A percentile compares a stretch with the other conserved stretches of the same genome.
Conservation (phyloP, 2,888 invertebrate genomes). For the Mythimna ferrago region DNA sequence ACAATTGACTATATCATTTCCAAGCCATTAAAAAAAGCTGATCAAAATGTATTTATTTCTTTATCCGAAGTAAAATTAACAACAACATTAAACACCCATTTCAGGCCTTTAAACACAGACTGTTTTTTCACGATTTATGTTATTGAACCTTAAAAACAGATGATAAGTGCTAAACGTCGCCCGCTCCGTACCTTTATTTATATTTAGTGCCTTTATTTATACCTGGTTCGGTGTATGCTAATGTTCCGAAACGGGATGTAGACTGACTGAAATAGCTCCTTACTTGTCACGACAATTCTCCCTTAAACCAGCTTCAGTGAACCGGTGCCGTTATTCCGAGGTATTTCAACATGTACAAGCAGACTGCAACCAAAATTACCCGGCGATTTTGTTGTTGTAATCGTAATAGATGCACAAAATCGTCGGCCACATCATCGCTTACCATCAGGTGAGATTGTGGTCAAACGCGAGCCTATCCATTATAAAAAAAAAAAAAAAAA, state of each 20-base stretch:
- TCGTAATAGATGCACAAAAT: slow-evolving; percentile 57
- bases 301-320: slow-evolving; percentile 67
- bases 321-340: slow-evolving; percentile 41
- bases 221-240: slow-evolving; percentile 68
- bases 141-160: slow-evolving; percentile 67
- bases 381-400: slow-evolving; percentile 50
- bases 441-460: too few relatives aligned
- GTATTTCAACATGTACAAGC: slow-evolving; percentile 37
- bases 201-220: slow-evolving; percentile 71
- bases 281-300: slow-evolving; percentile 75
- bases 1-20: slow-evolving; percentile 38
- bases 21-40: slow-evolving; percentile 42
- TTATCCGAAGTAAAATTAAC: slow-evolving; percentile 50
- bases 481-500: too few relatives aligned
- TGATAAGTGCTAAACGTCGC: slow-evolving; percentile 63
- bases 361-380: slow-evolving; percentile 16
- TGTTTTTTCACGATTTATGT: slow-evolving; percentile 61
- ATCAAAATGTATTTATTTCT: slow-evolving; percentile 56
- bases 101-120: slow-evolving; percentile 47
- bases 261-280: slow-evolving; percentile 74
- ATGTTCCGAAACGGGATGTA: slow-evolving; percentile 74
- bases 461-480: too few relatives aligned
- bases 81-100: slow-evolving; percentile 53
- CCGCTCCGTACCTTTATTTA: slow-evolving; percentile 64
- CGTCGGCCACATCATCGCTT: too few relatives aligned